Evolutionary conservation across 2,888 invertebrate species (phyloP), one percentile per base, ranked within the genome.

Genomic region (Hemicrepidius hirtus): DNA sequence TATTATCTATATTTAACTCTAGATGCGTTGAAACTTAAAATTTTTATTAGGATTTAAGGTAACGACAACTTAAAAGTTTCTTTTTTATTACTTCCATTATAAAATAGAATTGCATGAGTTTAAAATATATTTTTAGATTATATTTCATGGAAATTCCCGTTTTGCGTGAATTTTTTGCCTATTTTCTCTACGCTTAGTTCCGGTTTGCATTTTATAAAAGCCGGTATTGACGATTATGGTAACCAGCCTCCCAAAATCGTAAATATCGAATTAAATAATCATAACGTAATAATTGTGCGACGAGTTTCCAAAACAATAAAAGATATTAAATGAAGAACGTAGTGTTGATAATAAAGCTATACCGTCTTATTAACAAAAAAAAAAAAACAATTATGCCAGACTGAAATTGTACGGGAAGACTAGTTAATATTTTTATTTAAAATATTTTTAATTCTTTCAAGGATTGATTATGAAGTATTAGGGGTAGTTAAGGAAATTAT

Each of bases 241-340:
- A 78, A 76, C 85, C 85, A 85, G 85, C 85, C 85, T 85, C 85
- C 83, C 83, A 80, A 80, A 81, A 82, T 80, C 77, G 80, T 78
- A 40, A 73, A 65, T 69, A 63, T 21, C 55, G 53, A 65, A 49
- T 53, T 32, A 10, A 63, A 63, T 63, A 46, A 68, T 62, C 44
- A 24, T 46, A 16, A 57, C 28, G 10, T 41, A 55, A n/a, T n/a
- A n/a, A 40, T 9, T 46, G 53, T 53, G 16, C 40, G 41, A 35
- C 24, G 32, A 20, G 13, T 35, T 64, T 66, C 28, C 20, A 21
- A 60, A 49, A 60, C 40, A 16, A 60, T 68, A 40, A 67, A 7
- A 21, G 53, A 50, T 57, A 35, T 55, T 55, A 32, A n/a, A 9
- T 35, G 55, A 62, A 44, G 16, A 40, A 59, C 41, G 12, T 40